Percentiles rank a stretch among this genome's conserved stretches.
These are phyloP conservation scores for Andrena dorsata DNA, from an alignment of 2,888 invertebrate genomes.

Conservation along the genomic window DNA sequence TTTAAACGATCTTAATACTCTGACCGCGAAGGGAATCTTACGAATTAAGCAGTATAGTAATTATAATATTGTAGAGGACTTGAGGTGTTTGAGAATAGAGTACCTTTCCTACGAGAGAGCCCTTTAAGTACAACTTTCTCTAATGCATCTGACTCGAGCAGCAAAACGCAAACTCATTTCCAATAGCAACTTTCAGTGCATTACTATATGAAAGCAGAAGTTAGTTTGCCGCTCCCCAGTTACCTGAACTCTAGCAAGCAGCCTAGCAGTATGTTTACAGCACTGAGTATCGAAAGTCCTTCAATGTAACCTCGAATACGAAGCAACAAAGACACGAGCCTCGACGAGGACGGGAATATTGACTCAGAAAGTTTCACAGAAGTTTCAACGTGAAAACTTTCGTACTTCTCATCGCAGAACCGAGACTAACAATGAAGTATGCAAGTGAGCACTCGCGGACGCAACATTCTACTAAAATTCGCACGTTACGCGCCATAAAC, in stretches of 20 bases:
- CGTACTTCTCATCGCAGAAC: neutral
- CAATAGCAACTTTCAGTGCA: too few species aligned
- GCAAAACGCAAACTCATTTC: too few species aligned
- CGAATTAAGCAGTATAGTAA: too few species aligned
- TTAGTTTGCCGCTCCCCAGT: neutral
- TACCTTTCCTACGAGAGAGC: too few species aligned
- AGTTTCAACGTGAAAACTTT: neutral
- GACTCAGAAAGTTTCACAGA: neutral
- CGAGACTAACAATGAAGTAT: neutral
- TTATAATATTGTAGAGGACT: too few species aligned
- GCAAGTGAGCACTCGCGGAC: too few species aligned
- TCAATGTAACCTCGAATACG: neutral
- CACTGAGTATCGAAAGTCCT: neutral
- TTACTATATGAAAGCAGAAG: neutral
- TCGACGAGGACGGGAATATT: neutral
- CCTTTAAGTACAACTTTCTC: too few species aligned
- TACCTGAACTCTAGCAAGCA: slow-evolving; percentile 4
- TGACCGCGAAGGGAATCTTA: too few species aligned
- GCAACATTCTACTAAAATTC: neutral
- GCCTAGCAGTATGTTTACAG: neutral
- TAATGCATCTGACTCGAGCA: too few species aligned
- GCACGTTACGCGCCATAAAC: neutral
- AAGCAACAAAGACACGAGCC: neutral
- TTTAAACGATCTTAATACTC: too few species aligned
- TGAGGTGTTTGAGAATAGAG: too few species aligned